phyloP scores from a whole-genome alignment of 1,140 invertebrate species.

The Euwallacea similis region DNA sequence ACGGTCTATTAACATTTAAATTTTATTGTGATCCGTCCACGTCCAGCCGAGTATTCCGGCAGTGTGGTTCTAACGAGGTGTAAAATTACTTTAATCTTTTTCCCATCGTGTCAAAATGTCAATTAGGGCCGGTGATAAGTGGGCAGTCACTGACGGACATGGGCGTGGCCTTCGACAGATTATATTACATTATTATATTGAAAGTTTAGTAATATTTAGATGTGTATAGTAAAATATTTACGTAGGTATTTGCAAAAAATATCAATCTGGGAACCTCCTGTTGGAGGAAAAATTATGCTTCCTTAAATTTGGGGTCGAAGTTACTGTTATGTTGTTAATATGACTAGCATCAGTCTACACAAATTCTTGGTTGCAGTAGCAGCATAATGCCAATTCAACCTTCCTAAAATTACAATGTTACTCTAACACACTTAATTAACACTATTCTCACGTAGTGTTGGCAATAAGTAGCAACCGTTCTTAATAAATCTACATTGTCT shows the following conservation, averaged over 20 bases:
- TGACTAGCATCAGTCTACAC: too few relatives aligned
- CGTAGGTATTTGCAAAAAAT: too few relatives aligned
- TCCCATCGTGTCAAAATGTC: slow-evolving; percentile 22
- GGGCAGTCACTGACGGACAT: slow-evolving; percentile 10
- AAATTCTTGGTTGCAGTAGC: too few relatives aligned
- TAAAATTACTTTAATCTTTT: slow-evolving; percentile 26
- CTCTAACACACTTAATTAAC: too few relatives aligned
- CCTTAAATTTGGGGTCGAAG: too few relatives aligned
- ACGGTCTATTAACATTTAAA: slow-evolving; percentile 2
- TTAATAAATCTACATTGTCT: neutral
- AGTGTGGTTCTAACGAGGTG: slow-evolving; percentile 22
- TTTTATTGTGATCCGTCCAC: slow-evolving; percentile 8
- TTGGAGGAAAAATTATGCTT: too few relatives aligned
- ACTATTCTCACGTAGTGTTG: neutral
- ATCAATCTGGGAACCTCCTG: too few relatives aligned
- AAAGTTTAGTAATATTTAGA: too few relatives aligned
- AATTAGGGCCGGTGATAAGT: slow-evolving; percentile 19
- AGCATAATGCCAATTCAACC: too few relatives aligned
- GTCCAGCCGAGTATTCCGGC: slow-evolving; percentile 15
- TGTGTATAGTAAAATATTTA: too few relatives aligned
- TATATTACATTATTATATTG: neutral
- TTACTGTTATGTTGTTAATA: too few relatives aligned
- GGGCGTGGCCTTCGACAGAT: slow-evolving; percentile 13
- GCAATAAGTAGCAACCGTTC: neutral
- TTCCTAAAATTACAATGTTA: too few relatives aligned